phyloP scores from a whole-genome alignment of 2,797 vertebrate genomes.

The Alauda arvensis region DNA sequence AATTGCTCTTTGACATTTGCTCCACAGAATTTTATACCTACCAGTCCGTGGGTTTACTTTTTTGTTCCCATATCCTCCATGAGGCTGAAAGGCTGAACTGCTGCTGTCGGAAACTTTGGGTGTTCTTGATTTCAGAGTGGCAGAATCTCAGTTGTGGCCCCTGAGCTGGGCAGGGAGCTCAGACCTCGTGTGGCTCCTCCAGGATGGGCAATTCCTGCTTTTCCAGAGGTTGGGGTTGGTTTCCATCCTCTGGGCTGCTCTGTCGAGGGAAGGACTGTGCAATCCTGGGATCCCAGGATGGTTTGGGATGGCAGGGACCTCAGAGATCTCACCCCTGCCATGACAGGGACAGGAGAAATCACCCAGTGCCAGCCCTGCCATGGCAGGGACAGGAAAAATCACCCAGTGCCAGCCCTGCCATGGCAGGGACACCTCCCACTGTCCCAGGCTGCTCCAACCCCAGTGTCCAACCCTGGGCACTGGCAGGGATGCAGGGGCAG shows the following conservation, averaged over 20 bases:
- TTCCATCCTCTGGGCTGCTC: background rate
- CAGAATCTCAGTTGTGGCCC: background rate
- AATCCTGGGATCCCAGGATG: rapidly evolving
- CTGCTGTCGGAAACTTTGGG: background rate
- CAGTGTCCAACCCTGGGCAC: rapidly evolving
- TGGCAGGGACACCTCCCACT: background rate
- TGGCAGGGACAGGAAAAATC: background rate
- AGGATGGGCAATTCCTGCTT: background rate
- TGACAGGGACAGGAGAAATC: background rate
- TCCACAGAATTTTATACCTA: conserved; percentile 5
- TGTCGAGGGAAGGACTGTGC: rapidly evolving
- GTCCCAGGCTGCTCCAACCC: background rate
- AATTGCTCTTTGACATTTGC: conserved; percentile 43
- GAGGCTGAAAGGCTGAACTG: background rate
- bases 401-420: background rate
- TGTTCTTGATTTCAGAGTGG: background rate
- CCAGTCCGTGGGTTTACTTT: background rate
- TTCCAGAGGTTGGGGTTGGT: background rate
- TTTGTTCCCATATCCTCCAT: background rate
- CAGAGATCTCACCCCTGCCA: background rate
- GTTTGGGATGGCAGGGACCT: background rate
- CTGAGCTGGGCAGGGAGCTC: background rate
- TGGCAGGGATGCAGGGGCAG: background rate
- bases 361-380: background rate
- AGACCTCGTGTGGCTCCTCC: background rate